Base-by-base conservation (phyloP, 2,113 vertebrate genomes). In the Jacana jacana region DNA sequence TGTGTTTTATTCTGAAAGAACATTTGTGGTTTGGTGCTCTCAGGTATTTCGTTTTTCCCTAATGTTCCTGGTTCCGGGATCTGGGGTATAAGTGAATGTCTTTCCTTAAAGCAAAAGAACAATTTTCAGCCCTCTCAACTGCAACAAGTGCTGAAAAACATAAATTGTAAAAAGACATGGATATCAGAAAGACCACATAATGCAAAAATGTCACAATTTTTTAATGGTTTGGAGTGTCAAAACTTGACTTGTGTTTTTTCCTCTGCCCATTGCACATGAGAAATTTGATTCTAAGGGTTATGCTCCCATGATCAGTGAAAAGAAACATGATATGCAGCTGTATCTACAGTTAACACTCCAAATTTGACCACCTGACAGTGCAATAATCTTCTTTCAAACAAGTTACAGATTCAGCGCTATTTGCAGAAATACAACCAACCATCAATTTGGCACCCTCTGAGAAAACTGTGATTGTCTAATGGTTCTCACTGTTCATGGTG, bases 391-490 rank as follows among this genome's bases (percentile, higher is more conserved):
- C 57, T 76, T 78, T 82, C 73, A 69, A 84, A 79, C 55, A 78
- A 93, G 48, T 60, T 42, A 65, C 39, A 61, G 51, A n/a, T 42
- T 49, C 35, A 63, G n/a, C 65, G 49, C 58, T 54, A 85, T 49
- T 71, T 85, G 39, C 72, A 92, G 86, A 88, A 94, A 86, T 68
- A 91, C 48, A 25, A 88, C 58, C 55, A 81, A 40, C 51, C 68
- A 86, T 40, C 58, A 61, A 89, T 72, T 70, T 77, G 54, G 75
- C 84, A 91, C 44, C 23, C 70, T 86, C 66, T 40, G 57, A 91
- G 73, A 87, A 94, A 96, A 72, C 51, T 54, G 9, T 54, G 66
- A 46, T 94, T 92, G 91, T 94, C 87, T 85, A 89, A 88, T 70
- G 58, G 78, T 46, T 18, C 17, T 46, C 46, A 63, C 65, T 85